Evolutionary conservation across 2,113 vertebrate genomes (phyloP), one percentile per base, ranked within the genome.

Genomic region (Synchiropus splendidus): DNA sequence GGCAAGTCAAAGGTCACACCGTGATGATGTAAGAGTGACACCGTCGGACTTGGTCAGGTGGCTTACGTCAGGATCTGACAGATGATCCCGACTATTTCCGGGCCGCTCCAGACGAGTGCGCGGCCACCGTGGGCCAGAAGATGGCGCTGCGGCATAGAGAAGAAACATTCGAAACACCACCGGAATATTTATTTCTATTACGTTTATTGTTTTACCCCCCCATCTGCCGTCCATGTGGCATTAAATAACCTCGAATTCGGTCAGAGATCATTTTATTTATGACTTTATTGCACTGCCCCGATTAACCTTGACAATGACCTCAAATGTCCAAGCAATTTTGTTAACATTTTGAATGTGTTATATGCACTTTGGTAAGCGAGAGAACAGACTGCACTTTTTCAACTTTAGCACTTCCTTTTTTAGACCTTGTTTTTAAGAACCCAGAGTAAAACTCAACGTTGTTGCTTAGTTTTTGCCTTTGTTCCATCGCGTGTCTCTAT

Each of bases 31-130:
- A 51, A 65, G 47, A 45, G 33, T 54, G 71, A 68, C 50, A 27
- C 58, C 15, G 16, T 18, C 16, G 42, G 58, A 61, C 70, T 40
- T 31, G 47, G 45, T 40, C 67, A 38, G 10, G 4, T 34, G 67
- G 78, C 58, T 82, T 78, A 77, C 54, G 6, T 48, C 35, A 1
- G 63, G 74, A 78, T 76, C 82, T 77, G 39, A 14, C 54, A 64
- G 51, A 64, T 67, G 61, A 76, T 77, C 72, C 65, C 50, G 51
- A 45, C 62, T 79, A 71, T 71, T 76, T 72, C 33, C 46, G 47
- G 5, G 34, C 2, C 51, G 40, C 14, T 43, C 39, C 43, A 39
- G 27, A 39, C 17, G 18, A 11, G 16, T 18, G 36, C n/a, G 15
- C 31, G 12, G n/a, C 21, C n/a, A 6, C 48, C 52, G 15, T 46